Evolutionary conservation across 2,113 vertebrate genomes (phyloP).

Genomic region (Ceyx cyanopectus): DNA sequence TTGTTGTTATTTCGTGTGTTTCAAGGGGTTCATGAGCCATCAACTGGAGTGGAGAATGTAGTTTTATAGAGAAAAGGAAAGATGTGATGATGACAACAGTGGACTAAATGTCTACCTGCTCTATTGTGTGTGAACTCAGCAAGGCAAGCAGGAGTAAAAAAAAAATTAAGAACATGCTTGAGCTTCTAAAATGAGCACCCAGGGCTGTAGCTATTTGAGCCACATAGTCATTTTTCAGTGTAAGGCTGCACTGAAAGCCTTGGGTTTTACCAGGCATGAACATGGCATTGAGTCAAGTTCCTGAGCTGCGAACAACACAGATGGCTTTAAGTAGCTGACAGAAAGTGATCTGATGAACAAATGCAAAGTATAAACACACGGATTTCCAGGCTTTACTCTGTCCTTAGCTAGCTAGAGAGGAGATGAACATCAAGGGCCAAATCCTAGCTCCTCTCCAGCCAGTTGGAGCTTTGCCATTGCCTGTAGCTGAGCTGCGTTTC

Average conservation of each 20-base stretch:
- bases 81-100: accelerated
- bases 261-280: no score
- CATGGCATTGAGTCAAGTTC: no score
- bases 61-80: background rate
- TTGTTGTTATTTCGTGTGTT: background rate
- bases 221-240: no score
- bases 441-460: slow-evolving; percentile 26
- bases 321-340: no score
- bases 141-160: no score
- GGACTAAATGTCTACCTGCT: background rate
- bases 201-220: no score
- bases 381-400: slow-evolving; percentile 50
- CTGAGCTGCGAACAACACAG: no score
- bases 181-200: no score
- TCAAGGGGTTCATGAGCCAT: background rate
- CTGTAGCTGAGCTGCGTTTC: slow-evolving; percentile 1
- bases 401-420: background rate
- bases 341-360: no score
- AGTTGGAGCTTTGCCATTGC: slow-evolving; percentile 21
- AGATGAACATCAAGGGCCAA: slow-evolving; percentile 10
- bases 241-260: no score
- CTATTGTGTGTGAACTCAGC: no score
- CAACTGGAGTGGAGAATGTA: background rate
- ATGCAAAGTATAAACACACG: slow-evolving; percentile 40
- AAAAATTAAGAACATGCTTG: no score